Evolutionary conservation across 2,797 vertebrate genomes (phyloP), one percentile per base, ranked within the genome.

Genomic region (Gobio occitaniae): DNA sequence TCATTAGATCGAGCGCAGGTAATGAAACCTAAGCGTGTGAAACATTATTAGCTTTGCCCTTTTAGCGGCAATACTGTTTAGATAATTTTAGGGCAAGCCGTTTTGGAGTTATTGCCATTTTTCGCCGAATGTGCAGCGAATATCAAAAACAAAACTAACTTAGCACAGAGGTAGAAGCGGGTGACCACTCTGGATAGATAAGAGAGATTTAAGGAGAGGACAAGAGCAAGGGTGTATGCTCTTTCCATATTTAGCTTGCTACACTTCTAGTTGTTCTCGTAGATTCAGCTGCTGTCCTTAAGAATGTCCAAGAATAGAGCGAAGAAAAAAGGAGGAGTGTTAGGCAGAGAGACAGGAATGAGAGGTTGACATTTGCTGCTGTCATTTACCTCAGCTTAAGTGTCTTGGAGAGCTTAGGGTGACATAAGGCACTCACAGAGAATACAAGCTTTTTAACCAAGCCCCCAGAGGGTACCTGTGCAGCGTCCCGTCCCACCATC

Each of bases 241-340:
- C 52, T 87, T 85, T 82, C 90, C 90, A 91, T 93, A 92, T 94
- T 91, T 93, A 94, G 93, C 76, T 85, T 80, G 54, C 47, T 82
- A 69, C 66, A 76, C 13, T 11, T 89, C 81, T 90, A 88, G 91
- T 89, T 91, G 90, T 88, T 90, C 84, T 87, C 25, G 56, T 87
- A 78, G 75, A 54, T 87, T 88, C 92, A 92, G 91, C 90, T 93
- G 92, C 88, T 90, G 56, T 50, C 41, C 68, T 52, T 63, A 79
- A 84, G 90, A 91, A 91, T 91, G 89, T 92, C 93, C 91, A 91
- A 89, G 88, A 94, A 94, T 94, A 94, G 93, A 91, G 88, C 71
- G 88, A 74, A 82, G 84, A 82, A 89, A 89, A 89, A 78, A 85
- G 80, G 82, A 84, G 86, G 86, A 84, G 76, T 48, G 50, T 5